A percentile compares a stretch with the other conserved stretches of the same genome.
phyloP scores from a whole-genome alignment of 2,888 invertebrate genomes.

The Philaethria dido region DNA sequence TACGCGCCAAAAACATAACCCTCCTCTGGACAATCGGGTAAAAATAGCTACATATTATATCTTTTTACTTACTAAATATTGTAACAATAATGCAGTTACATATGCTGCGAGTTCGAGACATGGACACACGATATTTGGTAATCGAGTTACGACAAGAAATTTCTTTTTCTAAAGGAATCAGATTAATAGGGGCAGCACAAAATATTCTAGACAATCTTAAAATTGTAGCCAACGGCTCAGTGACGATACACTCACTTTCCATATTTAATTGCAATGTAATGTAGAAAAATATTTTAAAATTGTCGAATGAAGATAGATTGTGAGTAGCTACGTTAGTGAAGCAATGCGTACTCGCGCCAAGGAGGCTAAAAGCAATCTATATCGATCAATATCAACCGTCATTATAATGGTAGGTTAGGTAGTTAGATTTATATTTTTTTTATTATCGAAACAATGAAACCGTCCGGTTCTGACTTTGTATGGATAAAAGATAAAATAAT shows the following conservation, averaged over 20 bases:
- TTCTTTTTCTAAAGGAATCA: neutral
- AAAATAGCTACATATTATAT: neutral
- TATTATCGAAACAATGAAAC: too few species aligned
- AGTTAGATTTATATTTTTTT: too few species aligned
- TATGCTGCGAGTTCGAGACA: neutral
- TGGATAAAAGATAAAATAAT: too few species aligned
- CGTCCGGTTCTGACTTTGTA: too few species aligned
- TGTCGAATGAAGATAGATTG: too few species aligned
- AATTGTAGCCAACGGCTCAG: neutral
- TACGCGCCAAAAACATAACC: too few species aligned
- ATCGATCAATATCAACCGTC: neutral
- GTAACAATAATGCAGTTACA: neutral
- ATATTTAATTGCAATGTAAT: neutral
- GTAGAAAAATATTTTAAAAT: neutral
- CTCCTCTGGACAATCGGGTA: too few species aligned
- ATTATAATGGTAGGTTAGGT: too few species aligned
- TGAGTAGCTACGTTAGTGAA: neutral
- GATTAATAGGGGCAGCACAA: neutral
- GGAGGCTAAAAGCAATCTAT: neutral
- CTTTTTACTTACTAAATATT: neutral
- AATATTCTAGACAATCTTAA: neutral
- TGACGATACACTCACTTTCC: neutral
- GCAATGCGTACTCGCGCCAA: neutral
- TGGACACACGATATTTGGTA: neutral
- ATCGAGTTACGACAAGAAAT: too few species aligned